Percentiles rank a stretch among this genome's conserved stretches.
These are phyloP conservation scores for Dynastes hyllus DNA, from an alignment of 2,888 invertebrate species.

Conservation along the genomic window DNA sequence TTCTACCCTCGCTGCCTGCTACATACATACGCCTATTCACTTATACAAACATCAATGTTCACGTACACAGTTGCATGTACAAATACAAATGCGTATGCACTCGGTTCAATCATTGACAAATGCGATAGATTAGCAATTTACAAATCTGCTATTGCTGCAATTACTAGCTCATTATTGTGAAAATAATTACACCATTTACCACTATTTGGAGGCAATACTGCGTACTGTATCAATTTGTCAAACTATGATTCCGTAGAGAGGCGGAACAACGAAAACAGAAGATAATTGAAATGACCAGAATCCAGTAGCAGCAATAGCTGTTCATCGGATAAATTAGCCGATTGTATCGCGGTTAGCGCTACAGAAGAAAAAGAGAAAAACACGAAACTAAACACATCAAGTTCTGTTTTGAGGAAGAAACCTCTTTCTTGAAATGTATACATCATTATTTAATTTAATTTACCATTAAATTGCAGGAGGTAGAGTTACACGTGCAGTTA, in stretches of 20 bases:
- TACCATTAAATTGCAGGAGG: conserved; percentile 12
- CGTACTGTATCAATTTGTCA: conserved; percentile 53
- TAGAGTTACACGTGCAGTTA: not conserved
- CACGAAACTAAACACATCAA: not conserved
- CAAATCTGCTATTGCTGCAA: conserved; percentile 72
- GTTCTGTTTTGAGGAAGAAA: conserved; percentile 10
- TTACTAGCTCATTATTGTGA: conserved; percentile 71
- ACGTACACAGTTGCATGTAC: conserved; percentile 42
- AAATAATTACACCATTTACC: conserved; percentile 70
- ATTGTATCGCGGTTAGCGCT: not conserved
- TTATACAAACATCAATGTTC: not conserved
- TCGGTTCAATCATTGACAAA: conserved; percentile 68
- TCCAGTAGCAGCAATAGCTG: conserved; percentile 16
- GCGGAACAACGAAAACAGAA: conserved; percentile 38
- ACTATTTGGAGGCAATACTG: conserved; percentile 47
- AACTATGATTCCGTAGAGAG: conserved; percentile 50
- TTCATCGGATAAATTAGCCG: not conserved
- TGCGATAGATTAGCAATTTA: conserved; percentile 72
- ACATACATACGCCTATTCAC: conserved; percentile 8
- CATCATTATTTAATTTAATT: conserved; percentile 24
- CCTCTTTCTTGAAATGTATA: not conserved
- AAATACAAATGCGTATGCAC: conserved; percentile 50
- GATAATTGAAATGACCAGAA: conserved; percentile 47
- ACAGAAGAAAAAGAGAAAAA: not conserved
- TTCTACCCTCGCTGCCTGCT: conserved; percentile 11